Percentiles rank a stretch among this genome's conserved stretches.
These are phyloP conservation scores for Mythimna pallens DNA, from an alignment of 2,888 invertebrate species.

Conservation along the genomic window DNA sequence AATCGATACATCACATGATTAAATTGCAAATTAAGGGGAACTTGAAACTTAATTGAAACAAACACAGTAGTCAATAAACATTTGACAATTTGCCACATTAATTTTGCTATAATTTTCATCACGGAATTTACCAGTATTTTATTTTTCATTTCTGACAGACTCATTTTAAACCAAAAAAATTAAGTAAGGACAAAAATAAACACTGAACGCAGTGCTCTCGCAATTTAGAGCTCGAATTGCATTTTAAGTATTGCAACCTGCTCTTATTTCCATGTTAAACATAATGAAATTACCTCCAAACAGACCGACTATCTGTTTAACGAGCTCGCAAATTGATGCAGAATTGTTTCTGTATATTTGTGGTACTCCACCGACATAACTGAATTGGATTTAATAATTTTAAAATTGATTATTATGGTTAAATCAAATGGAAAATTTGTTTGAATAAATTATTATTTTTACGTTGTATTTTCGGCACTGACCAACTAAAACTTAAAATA, in stretches of 20 bases:
- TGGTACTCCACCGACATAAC: not conserved
- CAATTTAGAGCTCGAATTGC: slow-evolving; percentile 20
- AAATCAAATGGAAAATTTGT: not conserved
- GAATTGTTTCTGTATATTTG: slow-evolving; percentile 45
- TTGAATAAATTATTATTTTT: not conserved
- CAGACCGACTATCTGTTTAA: slow-evolving; percentile 49
- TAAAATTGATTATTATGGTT: not conserved
- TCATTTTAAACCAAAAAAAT: not conserved
- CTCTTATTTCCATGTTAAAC: slow-evolving; percentile 50
- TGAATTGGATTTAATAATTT: slow-evolving; percentile 1
- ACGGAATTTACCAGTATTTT: not conserved
- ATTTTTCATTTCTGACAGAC: not conserved
- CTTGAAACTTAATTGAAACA: not conserved
- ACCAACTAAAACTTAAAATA: no score
- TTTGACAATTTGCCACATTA: no score
- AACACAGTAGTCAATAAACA: not conserved
- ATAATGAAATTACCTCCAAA: slow-evolving; percentile 56
- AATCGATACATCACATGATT: not conserved
- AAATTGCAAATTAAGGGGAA: not conserved
- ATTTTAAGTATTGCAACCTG: slow-evolving; percentile 47
- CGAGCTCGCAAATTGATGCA: slow-evolving; percentile 43
- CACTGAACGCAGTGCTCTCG: not conserved
- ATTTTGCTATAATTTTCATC: not conserved
- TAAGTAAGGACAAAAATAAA: not conserved
- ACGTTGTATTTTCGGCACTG: not conserved